Evolutionary conservation across 2,113 vertebrate genomes (phyloP), one percentile per base, ranked within the genome.

Genomic region (Eudorcas thomsonii): DNA sequence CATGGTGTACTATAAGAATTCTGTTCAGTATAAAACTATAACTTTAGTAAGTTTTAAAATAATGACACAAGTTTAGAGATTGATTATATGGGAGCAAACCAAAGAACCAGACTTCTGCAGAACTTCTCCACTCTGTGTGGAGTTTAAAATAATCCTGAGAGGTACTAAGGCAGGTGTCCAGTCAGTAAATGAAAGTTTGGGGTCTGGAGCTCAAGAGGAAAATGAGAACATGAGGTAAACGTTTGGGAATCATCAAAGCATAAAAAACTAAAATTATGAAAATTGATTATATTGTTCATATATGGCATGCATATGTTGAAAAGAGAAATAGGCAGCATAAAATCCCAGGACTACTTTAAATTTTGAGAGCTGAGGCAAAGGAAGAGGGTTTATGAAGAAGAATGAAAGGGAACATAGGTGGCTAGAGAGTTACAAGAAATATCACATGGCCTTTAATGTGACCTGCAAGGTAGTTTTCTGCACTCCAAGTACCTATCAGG

Each of bases 401-500:
- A 89, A 80, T 86, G 86, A 67, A 88, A 96, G 54, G 71, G 93
- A 97, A 97, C 67, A 96, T 84, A 43, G 88, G 89, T 74, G 78
- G 60, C 96, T 92, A 33, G 96, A 98, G 97, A 98, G 43, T 91
- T 96, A 39, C 39, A 52, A 91, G 93, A 98, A 96, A 96, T 84
- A 96, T 67, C 59, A 60, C 39, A 86, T 7, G 33, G 55, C 36
- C 87, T 91, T 96, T 95, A 97, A 91, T 91, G 93, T 36, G n/a
- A 92, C 57, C 83, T 74, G 50, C 10, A 33, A 0, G 52, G 88
- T 36, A 89, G 36, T 85, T 97, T 92, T 91, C 86, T 88, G n/a
- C 17, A 87, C 74, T 85, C 57, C 67, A 89, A 97, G 64, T 67
- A 62, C 94, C 74, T 88, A 88, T 62, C 48, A 93, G 60, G 85